Percentiles rank a stretch among this genome's conserved stretches.
Conservation (phyloP, 2,113 vertebrate genomes). For the Paralichthys olivaceus region DNA sequence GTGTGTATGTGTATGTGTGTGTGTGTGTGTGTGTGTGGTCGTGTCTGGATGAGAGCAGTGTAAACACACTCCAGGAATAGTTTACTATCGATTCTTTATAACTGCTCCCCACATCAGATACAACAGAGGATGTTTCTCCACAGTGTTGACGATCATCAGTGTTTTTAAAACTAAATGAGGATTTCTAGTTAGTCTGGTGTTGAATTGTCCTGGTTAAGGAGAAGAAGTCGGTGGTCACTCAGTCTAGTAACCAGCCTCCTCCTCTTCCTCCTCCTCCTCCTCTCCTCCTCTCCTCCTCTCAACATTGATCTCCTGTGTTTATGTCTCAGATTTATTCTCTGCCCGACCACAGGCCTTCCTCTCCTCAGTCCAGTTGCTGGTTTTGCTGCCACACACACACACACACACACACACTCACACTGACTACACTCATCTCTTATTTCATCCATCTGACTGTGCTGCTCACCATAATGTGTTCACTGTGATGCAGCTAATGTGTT, state of each 20-base stretch:
- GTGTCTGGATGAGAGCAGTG: slow-evolving; percentile 52
- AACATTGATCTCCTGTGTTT: slow-evolving; percentile 55
- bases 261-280: neutral
- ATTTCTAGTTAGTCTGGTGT: neutral
- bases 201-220: slow-evolving; percentile 11
- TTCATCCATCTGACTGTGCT: slow-evolving; percentile 52
- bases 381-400: neutral
- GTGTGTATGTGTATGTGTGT: too few species aligned
- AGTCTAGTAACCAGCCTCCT: neutral
- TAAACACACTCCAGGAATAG: slow-evolving; percentile 74
- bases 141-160: neutral
- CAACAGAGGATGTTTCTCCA: slow-evolving; percentile 9
- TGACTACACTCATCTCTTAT: slow-evolving; percentile 72
- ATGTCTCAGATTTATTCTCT: slow-evolving; percentile 46
- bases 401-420: too few species aligned
- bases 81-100: slow-evolving; percentile 60
- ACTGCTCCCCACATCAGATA: slow-evolving; percentile 22
- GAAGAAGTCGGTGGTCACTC: slow-evolving; percentile 10
- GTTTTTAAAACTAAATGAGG: neutral
- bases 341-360: slow-evolving; percentile 16
- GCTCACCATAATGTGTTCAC: slow-evolving; percentile 47
- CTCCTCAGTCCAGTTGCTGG: slow-evolving; percentile 49
- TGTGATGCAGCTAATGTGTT: slow-evolving; percentile 31
- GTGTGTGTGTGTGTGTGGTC: neutral
- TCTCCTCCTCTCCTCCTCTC: neutral